Evolutionary conservation across 2,113 vertebrate species (phyloP), one percentile per base, ranked within the genome.

Genomic region (Phyllopteryx taeniolatus): DNA sequence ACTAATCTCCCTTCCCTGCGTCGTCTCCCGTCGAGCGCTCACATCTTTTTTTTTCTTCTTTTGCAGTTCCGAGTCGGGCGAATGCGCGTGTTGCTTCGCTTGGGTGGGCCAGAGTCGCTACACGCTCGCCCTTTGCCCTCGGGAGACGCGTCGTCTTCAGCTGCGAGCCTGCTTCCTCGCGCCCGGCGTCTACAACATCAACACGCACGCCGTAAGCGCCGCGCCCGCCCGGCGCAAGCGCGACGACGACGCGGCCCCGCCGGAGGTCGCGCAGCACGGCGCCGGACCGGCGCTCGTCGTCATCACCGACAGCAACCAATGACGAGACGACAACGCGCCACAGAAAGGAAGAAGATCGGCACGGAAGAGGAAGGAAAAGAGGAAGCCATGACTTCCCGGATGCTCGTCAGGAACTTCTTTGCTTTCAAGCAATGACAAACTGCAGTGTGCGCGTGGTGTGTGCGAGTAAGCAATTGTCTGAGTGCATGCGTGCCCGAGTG

Each of bases 21-120:
- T 43, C 10, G 31, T n/a, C 9, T 5, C 3, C 27, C 17, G 12
- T 35, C n/a, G n/a, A 57, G 35, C 8, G 13, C 31, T 1, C 2
- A 27, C 27, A 27, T 22, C 8, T 22, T 66, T 17, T 66, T 17
- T 63, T 60, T 3, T 2, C 1, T 51, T 63, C n/a, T 56, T 56
- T 80, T 82, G 4, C 87, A 98, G 97, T 84, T 88, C 93, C 0
- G 97, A 99, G 87, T 90, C 92, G 85, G 88, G 94, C 72, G 95
- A 97, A 69, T 94, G 94, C 72, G 93, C 94, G 2, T 11, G 53
- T n/a, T 11, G 53, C 0, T 99, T 98, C 81, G 94, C 95, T 0
- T 99, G 97, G 97, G 94, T 99, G 73, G 98, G 98, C 43, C 95
- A 98, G 89, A 98, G 93, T 1, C 95, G 96, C 54, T 95, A 97